Evolutionary conservation across 2,888 invertebrate species (phyloP), one percentile per base, ranked within the genome.

Genomic region (Athripsodes cinereus): DNA sequence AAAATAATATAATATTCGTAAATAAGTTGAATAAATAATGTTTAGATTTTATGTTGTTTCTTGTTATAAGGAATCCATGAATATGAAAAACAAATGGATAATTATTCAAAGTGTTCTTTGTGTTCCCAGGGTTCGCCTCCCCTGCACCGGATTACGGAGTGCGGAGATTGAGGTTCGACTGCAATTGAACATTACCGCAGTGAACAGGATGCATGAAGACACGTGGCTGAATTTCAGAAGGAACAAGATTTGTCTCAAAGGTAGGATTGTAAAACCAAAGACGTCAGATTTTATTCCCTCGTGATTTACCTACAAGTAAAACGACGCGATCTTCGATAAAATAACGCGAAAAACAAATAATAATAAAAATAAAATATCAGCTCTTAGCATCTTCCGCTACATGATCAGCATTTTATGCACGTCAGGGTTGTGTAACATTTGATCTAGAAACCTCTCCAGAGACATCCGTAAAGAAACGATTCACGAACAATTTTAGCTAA

Each of bases 191-290:
- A 88, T 94, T 65, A 87, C 87, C 46, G 83, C 86, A 0, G 83
- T 84, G 11, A 83, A 86, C 61, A 80, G 83, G n/a, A 78, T 80
- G 10, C 82, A 87, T 72, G 85, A 87, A 69, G 85, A 86, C 67
- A 87, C 88, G 10, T 76, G 80, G 64, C 79, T 94, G 58, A 82
- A 86, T 66, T 88, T 94, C 75, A 87, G 87, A 68, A 80, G 94
- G 64, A 91, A 90, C 73, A 94, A 93, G 78, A 90, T 92, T 67
- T 94, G 94, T 71, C 80, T 88, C 63, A 87, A 88, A 83, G 88
- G 89, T 88, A 52, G 22, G 21, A 47, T 47, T 47, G 3, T 47
- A 6, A 47, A 20, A 47, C 47, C 40, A 40, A 16, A 40, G 13
- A 40, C 40, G 40, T 40, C 40, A 40, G 40, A 13, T 16, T 40